phyloP scores from a whole-genome alignment of 2,797 vertebrate species.

The Aulostomus chinensis region DNA sequence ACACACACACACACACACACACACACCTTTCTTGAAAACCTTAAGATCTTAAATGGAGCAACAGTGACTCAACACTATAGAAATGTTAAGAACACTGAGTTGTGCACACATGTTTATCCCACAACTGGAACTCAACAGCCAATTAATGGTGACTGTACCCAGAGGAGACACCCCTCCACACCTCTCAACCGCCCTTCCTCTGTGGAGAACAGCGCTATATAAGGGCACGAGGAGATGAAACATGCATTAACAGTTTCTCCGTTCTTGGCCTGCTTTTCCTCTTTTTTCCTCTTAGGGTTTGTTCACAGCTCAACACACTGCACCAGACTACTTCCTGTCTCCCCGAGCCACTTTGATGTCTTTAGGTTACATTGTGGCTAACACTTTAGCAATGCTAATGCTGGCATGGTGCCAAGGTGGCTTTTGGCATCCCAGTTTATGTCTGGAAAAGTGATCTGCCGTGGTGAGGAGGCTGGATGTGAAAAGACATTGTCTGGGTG shows the following conservation, averaged over 20 bases:
- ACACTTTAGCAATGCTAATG: constrained; percentile 3
- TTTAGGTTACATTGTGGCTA: constrained; percentile 19
- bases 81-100: constrained; percentile 41
- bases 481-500: constrained; percentile 66
- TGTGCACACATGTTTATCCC: constrained; percentile 59
- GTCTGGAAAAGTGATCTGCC: constrained; percentile 27
- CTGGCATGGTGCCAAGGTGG: constrained; percentile 19
- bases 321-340: constrained; percentile 37
- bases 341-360: constrained; percentile 15
- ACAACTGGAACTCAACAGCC: constrained; percentile 59
- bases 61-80: constrained; percentile 34
- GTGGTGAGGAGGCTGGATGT: constrained; percentile 28
- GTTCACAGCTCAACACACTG: constrained; percentile 51
- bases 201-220: constrained; percentile 71
- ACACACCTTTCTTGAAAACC: constrained; percentile 13
- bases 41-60: constrained; percentile 48
- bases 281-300: constrained; percentile 40
- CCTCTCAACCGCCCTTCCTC: constrained; percentile 38
- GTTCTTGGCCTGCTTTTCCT: constrained; percentile 75
- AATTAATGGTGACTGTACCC: constrained; percentile 69
- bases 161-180: constrained; percentile 43
- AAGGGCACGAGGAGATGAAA: constrained; percentile 68
- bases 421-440: constrained; percentile 28
- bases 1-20: constrained; percentile 24
- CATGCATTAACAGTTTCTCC: constrained; percentile 67